Conservation (phyloP, 1,140 invertebrate species). For the Ruditapes philippinarum region DNA sequence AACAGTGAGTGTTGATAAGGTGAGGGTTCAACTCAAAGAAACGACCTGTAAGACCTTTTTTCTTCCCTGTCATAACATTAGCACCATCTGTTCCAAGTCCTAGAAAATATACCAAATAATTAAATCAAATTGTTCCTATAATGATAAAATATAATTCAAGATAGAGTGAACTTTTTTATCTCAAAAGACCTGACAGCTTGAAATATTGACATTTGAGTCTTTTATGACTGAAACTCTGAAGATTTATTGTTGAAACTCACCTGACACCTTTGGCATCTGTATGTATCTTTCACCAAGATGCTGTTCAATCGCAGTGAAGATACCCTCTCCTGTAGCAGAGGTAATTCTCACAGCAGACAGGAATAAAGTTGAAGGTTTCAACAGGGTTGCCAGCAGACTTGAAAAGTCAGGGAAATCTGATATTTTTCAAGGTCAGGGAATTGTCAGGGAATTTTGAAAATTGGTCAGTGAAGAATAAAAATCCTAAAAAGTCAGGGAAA, state of each 20-base stretch:
- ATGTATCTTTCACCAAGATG: background rate
- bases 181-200: too few relatives aligned
- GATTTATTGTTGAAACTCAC: too few relatives aligned
- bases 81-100: slow-evolving; percentile 48
- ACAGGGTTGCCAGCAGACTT: too few relatives aligned
- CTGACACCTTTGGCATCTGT: background rate
- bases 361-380: background rate
- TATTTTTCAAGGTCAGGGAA: too few relatives aligned
- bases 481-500: too few relatives aligned
- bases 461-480: too few relatives aligned
- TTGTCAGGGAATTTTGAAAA: too few relatives aligned
- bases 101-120: background rate
- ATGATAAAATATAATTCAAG: background rate
- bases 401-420: too few relatives aligned
- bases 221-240: too few relatives aligned
- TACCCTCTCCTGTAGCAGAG: background rate
- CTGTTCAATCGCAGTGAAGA: background rate
- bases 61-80: slow-evolving; percentile 22
- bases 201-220: too few relatives aligned
- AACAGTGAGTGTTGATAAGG: slow-evolving; percentile 31
- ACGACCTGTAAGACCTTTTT: slow-evolving; percentile 5
- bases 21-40: slow-evolving; percentile 18
- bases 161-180: background rate
- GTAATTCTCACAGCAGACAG: background rate
- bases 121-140: too few relatives aligned